Base-by-base conservation (phyloP, 2,113 vertebrate genomes). In the Bostrychus sinensis region DNA sequence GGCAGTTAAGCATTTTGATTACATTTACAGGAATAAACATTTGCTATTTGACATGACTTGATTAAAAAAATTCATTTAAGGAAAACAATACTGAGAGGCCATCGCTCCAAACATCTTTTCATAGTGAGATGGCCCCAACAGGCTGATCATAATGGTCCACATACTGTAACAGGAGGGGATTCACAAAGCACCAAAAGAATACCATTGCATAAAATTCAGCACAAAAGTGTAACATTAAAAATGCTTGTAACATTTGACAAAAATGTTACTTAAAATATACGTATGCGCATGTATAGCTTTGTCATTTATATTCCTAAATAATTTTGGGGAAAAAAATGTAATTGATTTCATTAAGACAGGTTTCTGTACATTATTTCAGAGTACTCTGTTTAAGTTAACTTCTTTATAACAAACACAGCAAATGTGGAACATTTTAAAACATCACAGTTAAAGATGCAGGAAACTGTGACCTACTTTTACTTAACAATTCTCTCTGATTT, bases 121-220 rank as follows among this genome's bases (percentile, higher is more conserved):
- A 16, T 34, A 30, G 22, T 7, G 17, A 60, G 16, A 54, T 19
- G 36, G 4, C 16, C 46, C 10, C n/a, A 12, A 56, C 17, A n/a
- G 28, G 17, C 12, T 14, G 23, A 51, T 25, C 25, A 34, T 28
- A 66, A 30, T 30, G 48, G 48, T 30, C 48, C 48, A 30, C 6
- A 51, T 23, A 30, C 25, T 38, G 6, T 41, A 57, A 57, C 39
- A 30, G 7, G 61, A 51, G 23, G 14, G 1, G 58, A 7, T 23
- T 3, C 60, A 59, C 7, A 70, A 75, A 30, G 54, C 58, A 19
- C 19, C 2, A 67, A 58, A 62, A 70, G 0, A 71, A 14, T 19
- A 28, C 7, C 13, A 5, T 66, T 72, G 66, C 70, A 70, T 70
- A 57, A 82, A 56, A 26, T 22, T 36, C n/a, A 65, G 60, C 53